Conservation (phyloP, 2,888 invertebrate species). For the Acanthococcus lagerstroemiae region DNA sequence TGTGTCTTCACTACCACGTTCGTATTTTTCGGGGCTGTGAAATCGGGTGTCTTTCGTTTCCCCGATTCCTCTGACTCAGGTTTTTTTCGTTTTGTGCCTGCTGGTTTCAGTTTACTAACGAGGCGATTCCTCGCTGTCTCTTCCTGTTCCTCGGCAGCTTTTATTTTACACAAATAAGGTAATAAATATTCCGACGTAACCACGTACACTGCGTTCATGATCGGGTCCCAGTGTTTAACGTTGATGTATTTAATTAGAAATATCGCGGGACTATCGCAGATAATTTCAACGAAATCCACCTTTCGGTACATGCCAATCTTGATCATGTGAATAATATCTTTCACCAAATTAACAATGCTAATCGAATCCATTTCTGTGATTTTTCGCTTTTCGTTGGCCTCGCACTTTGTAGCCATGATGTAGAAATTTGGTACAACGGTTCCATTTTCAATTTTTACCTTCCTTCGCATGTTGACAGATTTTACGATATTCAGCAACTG, state of each 20-base stretch:
- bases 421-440: slow-evolving; percentile 15
- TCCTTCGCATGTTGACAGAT: slow-evolving; percentile 3
- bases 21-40: neutral
- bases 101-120: neutral
- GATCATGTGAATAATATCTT: slow-evolving; percentile 19
- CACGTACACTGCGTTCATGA: slow-evolving; percentile 10
- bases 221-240: slow-evolving; percentile 18
- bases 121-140: neutral
- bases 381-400: neutral
- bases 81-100: neutral
- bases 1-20: neutral
- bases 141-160: slow-evolving; percentile 21
- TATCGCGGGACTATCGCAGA: slow-evolving; percentile 27
- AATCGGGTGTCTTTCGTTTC: neutral
- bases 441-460: slow-evolving; percentile 13
- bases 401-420: slow-evolving; percentile 1
- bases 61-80: neutral
- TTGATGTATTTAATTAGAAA: slow-evolving; percentile 14
- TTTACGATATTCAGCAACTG: slow-evolving; percentile 14
- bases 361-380: slow-evolving; percentile 6
- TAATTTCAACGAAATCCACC: slow-evolving; percentile 18
- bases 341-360: slow-evolving; percentile 10
- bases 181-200: slow-evolving; percentile 18
- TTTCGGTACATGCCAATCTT: slow-evolving; percentile 14
- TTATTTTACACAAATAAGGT: slow-evolving; percentile 18